Evolutionary conservation across 2,113 vertebrate species (phyloP).

Genomic region (Columbina picui): DNA sequence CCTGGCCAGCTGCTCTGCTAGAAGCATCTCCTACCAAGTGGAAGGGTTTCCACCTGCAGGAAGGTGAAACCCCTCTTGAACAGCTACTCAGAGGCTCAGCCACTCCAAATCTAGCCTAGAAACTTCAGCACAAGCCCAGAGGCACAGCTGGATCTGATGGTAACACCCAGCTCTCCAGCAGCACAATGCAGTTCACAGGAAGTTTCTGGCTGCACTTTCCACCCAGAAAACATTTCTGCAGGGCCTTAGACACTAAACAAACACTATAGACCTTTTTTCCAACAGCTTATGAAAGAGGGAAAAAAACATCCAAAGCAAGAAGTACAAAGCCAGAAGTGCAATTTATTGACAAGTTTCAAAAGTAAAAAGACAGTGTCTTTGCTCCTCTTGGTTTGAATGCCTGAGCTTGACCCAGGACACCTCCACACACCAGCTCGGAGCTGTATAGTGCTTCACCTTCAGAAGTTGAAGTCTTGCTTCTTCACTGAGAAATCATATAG

Average conservation of each 20-base stretch:
- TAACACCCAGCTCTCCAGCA: background rate
- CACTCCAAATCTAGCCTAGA: background rate
- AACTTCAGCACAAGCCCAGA: background rate
- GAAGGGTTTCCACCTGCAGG: background rate
- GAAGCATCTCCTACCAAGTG: background rate
- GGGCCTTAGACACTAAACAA: background rate
- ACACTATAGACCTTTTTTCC: no score
- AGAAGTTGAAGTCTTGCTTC: conserved; percentile 46
- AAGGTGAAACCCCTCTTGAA: background rate
- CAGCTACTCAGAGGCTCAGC: background rate
- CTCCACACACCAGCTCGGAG: background rate
- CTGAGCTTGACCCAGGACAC: background rate
- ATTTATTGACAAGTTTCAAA: conserved; percentile 39
- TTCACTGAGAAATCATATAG: background rate
- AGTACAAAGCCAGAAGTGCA: conserved; percentile 38
- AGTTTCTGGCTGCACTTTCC: background rate
- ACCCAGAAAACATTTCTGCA: background rate
- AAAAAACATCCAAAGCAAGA: background rate
- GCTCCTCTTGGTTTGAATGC: background rate
- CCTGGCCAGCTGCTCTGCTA: background rate
- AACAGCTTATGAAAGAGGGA: background rate
- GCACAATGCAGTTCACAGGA: background rate
- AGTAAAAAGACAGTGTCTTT: background rate
- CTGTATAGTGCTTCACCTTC: background rate
- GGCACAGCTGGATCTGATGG: no score